Conservation (phyloP, 2,797 vertebrate species). For the Sebastes hubbsi region DNA sequence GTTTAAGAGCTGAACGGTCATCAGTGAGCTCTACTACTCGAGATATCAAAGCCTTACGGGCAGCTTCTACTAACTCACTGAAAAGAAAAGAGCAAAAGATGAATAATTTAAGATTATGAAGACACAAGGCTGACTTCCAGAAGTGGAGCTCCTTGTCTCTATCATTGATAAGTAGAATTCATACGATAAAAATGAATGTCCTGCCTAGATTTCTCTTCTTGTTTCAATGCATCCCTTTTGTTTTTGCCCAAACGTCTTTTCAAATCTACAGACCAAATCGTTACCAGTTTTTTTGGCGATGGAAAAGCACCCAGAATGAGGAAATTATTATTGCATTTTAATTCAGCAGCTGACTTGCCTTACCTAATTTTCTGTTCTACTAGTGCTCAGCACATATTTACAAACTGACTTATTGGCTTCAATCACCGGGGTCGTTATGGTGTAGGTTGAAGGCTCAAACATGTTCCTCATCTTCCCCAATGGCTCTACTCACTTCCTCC, state of each 20-base stretch:
- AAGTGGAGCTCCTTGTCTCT: too few relatives aligned
- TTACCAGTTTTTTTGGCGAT: background rate
- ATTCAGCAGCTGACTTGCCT: background rate
- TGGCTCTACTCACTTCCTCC: background rate
- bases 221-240: background rate
- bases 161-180: too few relatives aligned
- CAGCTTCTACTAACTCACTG: constrained; percentile 80
- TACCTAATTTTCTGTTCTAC: background rate
- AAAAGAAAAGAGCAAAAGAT: background rate
- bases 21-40: constrained; percentile 84
- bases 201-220: too few relatives aligned
- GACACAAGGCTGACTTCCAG: background rate
- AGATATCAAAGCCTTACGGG: constrained; percentile 82
- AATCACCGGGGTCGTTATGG: background rate
- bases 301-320: background rate
- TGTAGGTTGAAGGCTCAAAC: background rate
- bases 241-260: background rate
- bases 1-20: constrained; percentile 77
- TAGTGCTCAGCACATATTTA: background rate
- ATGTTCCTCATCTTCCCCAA: background rate
- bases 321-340: background rate
- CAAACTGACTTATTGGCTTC: background rate
- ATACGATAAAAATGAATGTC: too few relatives aligned
- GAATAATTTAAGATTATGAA: background rate
- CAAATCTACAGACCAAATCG: background rate